These are phyloP conservation scores for Teleogryllus occipitalis DNA, from an alignment of 1,140 invertebrate species.

Conservation along the genomic window DNA sequence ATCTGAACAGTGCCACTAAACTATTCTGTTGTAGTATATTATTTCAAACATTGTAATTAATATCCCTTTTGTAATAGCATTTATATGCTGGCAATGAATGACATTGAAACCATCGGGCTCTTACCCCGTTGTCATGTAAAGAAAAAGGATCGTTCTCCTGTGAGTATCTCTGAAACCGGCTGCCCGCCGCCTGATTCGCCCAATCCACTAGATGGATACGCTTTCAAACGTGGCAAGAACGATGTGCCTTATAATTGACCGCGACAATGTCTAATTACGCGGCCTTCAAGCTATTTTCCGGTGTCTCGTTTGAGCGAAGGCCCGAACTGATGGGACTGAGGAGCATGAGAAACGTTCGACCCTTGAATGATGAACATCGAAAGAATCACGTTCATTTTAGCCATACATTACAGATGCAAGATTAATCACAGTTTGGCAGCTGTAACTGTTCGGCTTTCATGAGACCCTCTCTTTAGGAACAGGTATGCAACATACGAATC, in stretches of 20 bases:
- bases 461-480: background rate
- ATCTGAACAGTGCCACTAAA: too few species aligned
- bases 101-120: too few species aligned
- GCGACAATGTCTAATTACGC: background rate
- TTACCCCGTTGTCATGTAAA: too few species aligned
- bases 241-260: background rate
- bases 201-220: too few species aligned
- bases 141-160: too few species aligned
- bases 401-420: background rate
- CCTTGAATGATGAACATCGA: background rate
- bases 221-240: background rate
- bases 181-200: too few species aligned
- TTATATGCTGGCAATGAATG: too few species aligned
- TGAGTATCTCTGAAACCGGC: too few species aligned
- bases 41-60: too few species aligned
- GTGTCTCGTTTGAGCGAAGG: background rate
- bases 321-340: background rate
- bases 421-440: background rate
- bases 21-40: too few species aligned
- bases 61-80: too few species aligned
- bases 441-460: background rate
- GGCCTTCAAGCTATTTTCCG: background rate
- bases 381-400: background rate
- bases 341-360: background rate
- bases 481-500: background rate